These are phyloP conservation scores for Strigamia crassipes DNA, from an alignment of 2,888 invertebrate genomes.

Conservation along the genomic window DNA sequence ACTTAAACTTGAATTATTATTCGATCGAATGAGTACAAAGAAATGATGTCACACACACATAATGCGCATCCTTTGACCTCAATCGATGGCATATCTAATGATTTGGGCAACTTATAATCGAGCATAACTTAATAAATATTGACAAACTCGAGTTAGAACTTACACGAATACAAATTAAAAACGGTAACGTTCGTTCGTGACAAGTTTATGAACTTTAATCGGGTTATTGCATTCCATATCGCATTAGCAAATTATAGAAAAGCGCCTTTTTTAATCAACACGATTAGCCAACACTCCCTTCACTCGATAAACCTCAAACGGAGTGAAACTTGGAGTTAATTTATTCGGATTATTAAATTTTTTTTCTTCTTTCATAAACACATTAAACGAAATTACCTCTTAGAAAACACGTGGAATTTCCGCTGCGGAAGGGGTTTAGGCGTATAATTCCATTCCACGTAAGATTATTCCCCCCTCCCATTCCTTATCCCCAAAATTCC, in stretches of 20 bases:
- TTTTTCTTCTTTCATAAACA: background rate
- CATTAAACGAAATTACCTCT: background rate
- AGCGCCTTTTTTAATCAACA: background rate
- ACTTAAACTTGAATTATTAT: constrained; percentile 11
- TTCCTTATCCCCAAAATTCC: constrained; percentile 25
- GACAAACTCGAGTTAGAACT: background rate
- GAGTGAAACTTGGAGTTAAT: background rate
- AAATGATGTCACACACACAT: constrained; percentile 1
- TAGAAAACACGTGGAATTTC: constrained; percentile 12
- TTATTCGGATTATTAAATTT: background rate
- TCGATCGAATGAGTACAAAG: constrained; percentile 4
- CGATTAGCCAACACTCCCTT: background rate
- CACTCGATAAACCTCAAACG: constrained; percentile 3
- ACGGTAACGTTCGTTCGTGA: background rate
- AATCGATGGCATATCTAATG: constrained; percentile 13
- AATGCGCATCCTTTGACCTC: constrained; percentile 31
- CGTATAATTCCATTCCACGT: constrained; percentile 17
- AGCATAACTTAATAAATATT: background rate
- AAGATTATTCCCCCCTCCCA: constrained; percentile 3
- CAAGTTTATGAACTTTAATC: constrained; percentile 42
- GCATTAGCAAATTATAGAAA: constrained; percentile 35
- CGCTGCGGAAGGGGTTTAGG: constrained; percentile 15
- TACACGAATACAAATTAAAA: background rate
- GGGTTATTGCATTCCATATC: constrained; percentile 21
- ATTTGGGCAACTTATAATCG: background rate